These are phyloP conservation scores for Tachuris rubrigastra DNA, from an alignment of 2,113 vertebrate genomes.

Conservation along the genomic window DNA sequence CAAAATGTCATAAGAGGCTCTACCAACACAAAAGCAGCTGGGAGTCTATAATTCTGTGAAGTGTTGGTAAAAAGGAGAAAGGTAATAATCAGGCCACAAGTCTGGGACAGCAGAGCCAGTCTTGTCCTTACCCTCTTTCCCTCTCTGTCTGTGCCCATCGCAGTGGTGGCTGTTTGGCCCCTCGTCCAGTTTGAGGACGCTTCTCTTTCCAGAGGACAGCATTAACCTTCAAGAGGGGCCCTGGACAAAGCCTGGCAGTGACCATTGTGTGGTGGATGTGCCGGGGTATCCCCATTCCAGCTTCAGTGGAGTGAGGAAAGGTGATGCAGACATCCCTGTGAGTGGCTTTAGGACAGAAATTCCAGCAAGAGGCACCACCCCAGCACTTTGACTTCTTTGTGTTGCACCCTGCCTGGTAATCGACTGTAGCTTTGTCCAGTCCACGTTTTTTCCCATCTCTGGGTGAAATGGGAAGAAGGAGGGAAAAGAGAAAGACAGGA, in stretches of 20 bases:
- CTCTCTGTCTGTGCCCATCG: neutral
- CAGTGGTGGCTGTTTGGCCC: neutral
- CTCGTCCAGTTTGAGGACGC: rapidly evolving
- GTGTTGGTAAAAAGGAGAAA: neutral
- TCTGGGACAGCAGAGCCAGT: neutral
- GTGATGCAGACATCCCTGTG: neutral
- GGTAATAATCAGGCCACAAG: neutral
- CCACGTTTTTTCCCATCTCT: neutral
- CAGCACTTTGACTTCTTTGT: neutral
- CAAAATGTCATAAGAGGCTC: neutral
- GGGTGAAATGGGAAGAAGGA: neutral
- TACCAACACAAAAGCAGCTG: neutral
- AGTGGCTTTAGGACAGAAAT: neutral
- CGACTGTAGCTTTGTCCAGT: neutral
- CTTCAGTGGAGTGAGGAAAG: neutral
- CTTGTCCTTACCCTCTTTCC: neutral
- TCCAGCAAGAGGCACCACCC: neutral
- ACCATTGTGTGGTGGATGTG: neutral
- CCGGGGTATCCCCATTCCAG: neutral
- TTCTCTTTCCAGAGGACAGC: neutral
- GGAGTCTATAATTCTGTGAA: neutral
- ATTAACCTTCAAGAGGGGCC: neutral
- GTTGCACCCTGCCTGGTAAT: neutral
- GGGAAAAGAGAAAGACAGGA: neutral
- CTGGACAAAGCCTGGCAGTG: neutral